phyloP scores from a whole-genome alignment of 92 coral and sea anemone genomes.

The Epizoanthus stellaris region DNA sequence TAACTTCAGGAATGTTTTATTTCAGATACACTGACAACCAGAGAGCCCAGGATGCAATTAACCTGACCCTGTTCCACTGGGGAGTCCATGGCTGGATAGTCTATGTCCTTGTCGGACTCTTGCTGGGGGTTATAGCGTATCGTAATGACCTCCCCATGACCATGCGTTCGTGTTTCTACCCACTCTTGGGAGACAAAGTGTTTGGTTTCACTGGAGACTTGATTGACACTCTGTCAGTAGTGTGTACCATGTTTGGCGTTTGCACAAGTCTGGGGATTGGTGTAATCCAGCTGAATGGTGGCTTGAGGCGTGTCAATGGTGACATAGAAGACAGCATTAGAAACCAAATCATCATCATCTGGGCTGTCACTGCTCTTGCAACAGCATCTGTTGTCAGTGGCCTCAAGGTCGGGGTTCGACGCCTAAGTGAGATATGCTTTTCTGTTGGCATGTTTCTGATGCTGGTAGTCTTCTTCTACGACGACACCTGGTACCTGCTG shows the following conservation, averaged over 20 bases:
- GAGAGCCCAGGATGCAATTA: slow-evolving; percentile 89
- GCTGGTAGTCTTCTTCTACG: slow-evolving; percentile 86
- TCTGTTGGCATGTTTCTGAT: slow-evolving; percentile 81
- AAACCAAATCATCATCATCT: slow-evolving; percentile 82
- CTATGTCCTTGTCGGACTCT: slow-evolving; percentile 88
- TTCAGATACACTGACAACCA: slow-evolving; percentile 85
- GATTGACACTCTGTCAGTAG: slow-evolving; percentile 84
- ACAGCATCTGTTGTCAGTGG: slow-evolving; percentile 89
- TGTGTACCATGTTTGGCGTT: slow-evolving; percentile 93
- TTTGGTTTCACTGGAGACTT: slow-evolving; percentile 85
- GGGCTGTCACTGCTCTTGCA: slow-evolving; percentile 89
- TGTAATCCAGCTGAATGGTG: slow-evolving; percentile 82
- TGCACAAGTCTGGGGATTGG: slow-evolving; percentile 98
- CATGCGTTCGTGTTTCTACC: slow-evolving; percentile 89
- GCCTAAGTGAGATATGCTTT: slow-evolving; percentile 87
- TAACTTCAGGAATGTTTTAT: background rate
- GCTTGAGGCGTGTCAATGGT: slow-evolving; percentile 67
- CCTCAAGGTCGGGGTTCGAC: slow-evolving; percentile 84
- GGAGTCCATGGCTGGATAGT: slow-evolving; percentile 96
- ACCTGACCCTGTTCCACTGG: slow-evolving; percentile 93
- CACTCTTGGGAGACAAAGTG: slow-evolving; percentile 85
- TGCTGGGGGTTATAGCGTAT: slow-evolving; percentile 80
- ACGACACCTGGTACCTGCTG: slow-evolving; percentile 85
- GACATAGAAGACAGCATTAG: slow-evolving; percentile 52
- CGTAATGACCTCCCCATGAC: slow-evolving; percentile 90